Base-by-base conservation (phyloP, 2,888 invertebrate species). In the Stictocephala bisonia region DNA sequence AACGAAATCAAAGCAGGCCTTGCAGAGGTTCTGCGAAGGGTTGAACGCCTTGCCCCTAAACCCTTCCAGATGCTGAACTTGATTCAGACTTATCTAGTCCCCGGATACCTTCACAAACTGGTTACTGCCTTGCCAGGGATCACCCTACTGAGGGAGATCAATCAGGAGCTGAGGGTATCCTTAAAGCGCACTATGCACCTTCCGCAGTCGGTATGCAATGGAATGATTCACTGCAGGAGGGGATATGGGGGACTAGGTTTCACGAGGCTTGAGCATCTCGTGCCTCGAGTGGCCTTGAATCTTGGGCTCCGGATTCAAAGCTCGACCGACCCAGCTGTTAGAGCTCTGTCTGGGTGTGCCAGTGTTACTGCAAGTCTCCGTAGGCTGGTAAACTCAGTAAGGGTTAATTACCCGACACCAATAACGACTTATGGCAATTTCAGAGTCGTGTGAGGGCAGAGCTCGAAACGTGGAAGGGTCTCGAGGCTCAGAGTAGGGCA, bases 221-320 rank as follows among this genome's bases (percentile, higher is more conserved):
- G 79, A 4, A 35, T 82, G 9, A 9, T 83, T 0, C 79, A 81
- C 73, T 77, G 79, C 68, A 73, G 79, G 56, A 81, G 79, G 78
- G 60, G 76, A 74, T 81, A 82, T 76, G 81, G 82, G 48, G 80
- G 81, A 76, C 76, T 82, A 75, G 82, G 81, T 29, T 68, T 82
- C 26, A 80, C 80, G 35, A 79, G 76, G 68, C 73, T 82, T 24
- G 79, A 81, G 68, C 67, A 58, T n/a, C 66, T 79, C 13, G 72
- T 77, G 11, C 66, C 74, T 7, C 11, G 60, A 15, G 56, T 77
- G 20, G 76, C 73, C 50, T 68, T 80, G 18, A 74, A 74, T 66
- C 69, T 75, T 3, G 80, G 79, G 24, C 67, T 72, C 1, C 58
- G 29, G 35, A 27, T 41, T 41, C n/a, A 53, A 53, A 31, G 20